Evolutionary conservation across 2,888 invertebrate genomes (phyloP).

Genomic region (Andrena haemorrhoa): DNA sequence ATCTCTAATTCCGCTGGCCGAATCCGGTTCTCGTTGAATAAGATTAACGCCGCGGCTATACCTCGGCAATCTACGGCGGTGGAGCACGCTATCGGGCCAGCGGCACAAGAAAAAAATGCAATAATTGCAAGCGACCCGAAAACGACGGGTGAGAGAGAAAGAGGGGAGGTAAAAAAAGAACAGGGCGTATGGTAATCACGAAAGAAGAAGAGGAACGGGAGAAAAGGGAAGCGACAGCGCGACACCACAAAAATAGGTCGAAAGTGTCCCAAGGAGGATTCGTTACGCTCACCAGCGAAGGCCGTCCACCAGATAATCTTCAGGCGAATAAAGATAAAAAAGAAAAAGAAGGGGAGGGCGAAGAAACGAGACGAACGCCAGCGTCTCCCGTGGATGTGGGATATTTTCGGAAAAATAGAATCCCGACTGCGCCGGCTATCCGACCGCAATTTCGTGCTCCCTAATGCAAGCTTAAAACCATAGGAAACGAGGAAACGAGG

Average conservation of each 20-base stretch:
- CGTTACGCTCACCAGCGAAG: slow-evolving; percentile 39
- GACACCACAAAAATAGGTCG: slow-evolving; percentile 50
- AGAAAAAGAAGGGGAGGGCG: not conserved
- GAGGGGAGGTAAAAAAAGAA: slow-evolving; percentile 7
- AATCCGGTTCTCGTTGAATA: slow-evolving; percentile 36
- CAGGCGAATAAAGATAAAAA: slow-evolving; percentile 5
- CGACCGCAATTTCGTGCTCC: slow-evolving; percentile 15
- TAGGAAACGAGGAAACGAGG: slow-evolving; percentile 11
- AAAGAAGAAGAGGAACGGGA: slow-evolving; percentile 16
- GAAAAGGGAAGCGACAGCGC: slow-evolving; percentile 29
- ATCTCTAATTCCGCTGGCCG: slow-evolving; percentile 41
- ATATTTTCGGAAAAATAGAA: slow-evolving; percentile 43
- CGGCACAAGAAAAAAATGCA: slow-evolving; percentile 40
- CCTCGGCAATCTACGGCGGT: not conserved
- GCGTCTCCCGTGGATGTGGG: not conserved
- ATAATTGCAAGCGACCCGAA: slow-evolving; percentile 59
- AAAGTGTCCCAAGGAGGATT: slow-evolving; percentile 58
- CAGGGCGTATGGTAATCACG: slow-evolving; percentile 52
- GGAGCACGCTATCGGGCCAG: slow-evolving; percentile 3
- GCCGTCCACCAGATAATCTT: slow-evolving; percentile 41
- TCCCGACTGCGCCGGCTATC: slow-evolving; percentile 10
- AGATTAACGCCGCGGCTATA: slow-evolving; percentile 43
- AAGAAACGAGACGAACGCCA: slow-evolving; percentile 5
- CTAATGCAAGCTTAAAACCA: slow-evolving; percentile 35
- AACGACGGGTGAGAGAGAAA: slow-evolving; percentile 1